Evolutionary conservation across 1,140 invertebrate genomes (phyloP), one percentile per base, ranked within the genome.

Genomic region (Drosophila jambulina): DNA sequence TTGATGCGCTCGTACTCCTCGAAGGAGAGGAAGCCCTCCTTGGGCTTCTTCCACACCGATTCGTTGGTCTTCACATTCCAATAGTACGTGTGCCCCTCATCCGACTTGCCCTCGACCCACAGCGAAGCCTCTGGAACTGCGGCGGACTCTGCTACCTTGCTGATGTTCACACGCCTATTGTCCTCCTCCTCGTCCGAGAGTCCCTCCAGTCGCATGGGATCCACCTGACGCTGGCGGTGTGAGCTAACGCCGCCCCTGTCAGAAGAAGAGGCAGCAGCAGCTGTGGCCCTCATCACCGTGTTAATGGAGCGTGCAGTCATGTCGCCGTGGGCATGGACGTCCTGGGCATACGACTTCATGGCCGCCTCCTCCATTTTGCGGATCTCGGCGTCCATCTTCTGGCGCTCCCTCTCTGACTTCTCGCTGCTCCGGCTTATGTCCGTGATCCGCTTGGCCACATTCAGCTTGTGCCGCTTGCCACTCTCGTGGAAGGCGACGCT

Each of bases 401-500:
- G 94, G 61, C 96, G 94, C 68, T 96, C 95, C 87, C 96, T 96
- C 43, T 96, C 95, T 64, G 97, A 95, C 78, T 97, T 96, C 1
- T 95, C 93, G 83, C 97, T 97, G 80, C 96, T 97, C 76, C 97
- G 97, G 57, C 95, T 95, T 61, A 99, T 97, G 74, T 97, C 96
- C 72, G 96, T 95, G 63, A 99, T 95, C 68, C 96, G 95, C 91
- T 97, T 97, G 64, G 96, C 95, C 27, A 99, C 98, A 96, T 97
- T 99, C 93, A 97, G 96, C 93, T 99, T 97, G 93, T 99, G 98
- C 57, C 96, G 95, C 93, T 97, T 97, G 5, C 98, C 98, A 94
- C 96, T 96, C 93, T 99, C 98, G 93, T 99, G 98, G 93, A 99
- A 99, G 68, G 98, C 97, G 75, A 98, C 95, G 93, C 98, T 99